These are phyloP conservation scores for Hippocampus zosterae DNA, from an alignment of 2,113 vertebrate species.

Conservation along the genomic window DNA sequence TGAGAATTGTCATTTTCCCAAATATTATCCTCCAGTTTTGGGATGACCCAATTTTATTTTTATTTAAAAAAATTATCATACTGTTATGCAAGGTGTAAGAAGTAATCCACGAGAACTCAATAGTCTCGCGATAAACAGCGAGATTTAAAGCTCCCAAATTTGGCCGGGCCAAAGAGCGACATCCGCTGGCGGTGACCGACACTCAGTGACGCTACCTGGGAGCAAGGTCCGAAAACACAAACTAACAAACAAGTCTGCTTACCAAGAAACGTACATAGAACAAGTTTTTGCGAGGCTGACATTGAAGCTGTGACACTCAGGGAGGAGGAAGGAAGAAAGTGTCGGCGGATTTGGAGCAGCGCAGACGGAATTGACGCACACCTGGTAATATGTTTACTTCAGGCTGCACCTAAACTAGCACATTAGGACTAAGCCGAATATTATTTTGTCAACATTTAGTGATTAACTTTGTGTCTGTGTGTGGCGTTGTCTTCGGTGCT, in stretches of 20 bases:
- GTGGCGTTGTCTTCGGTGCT: not conserved
- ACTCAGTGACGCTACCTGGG: constrained; percentile 18
- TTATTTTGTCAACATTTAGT: not conserved
- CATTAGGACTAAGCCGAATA: not conserved
- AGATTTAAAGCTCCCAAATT: constrained; percentile 53
- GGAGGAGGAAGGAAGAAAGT: not conserved
- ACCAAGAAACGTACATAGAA: not conserved
- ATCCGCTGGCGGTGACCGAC: constrained; percentile 50
- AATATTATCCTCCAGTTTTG: no score
- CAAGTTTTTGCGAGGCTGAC: not conserved
- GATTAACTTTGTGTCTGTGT: constrained; percentile 13
- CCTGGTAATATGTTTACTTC: constrained; percentile 37
- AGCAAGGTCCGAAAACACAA: constrained; percentile 57
- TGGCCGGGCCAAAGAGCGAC: constrained; percentile 59
- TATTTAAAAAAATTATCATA: not conserved
- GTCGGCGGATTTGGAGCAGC: not conserved
- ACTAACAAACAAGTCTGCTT: not conserved
- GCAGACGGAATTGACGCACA: constrained; percentile 24
- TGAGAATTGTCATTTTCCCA: no score
- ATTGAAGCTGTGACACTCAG: not conserved
- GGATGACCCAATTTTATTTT: not conserved
- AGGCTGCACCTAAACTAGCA: not conserved
- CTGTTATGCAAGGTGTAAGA: constrained; percentile 52
- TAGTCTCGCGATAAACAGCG: constrained; percentile 70
- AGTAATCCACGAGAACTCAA: constrained; percentile 32